Percentiles rank a stretch among this genome's conserved stretches.
Conservation (phyloP, 2,113 vertebrate genomes). For the Abramis brama region DNA sequence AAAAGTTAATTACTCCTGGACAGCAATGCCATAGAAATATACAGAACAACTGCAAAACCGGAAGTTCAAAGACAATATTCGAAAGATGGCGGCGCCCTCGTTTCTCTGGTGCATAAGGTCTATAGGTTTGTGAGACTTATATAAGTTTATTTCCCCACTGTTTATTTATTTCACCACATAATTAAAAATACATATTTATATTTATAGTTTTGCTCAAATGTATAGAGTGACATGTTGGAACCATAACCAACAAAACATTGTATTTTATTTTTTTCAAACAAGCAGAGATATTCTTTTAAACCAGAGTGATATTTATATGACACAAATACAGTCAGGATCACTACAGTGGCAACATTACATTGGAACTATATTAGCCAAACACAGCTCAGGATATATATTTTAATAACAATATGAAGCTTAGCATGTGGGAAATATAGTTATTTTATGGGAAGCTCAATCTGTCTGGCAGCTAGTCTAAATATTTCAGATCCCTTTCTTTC, state of each 20-base stretch:
- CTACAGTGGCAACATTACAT: neutral
- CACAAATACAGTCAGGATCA: neutral
- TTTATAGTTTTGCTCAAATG: neutral
- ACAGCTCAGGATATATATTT: neutral
- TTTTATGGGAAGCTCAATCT: neutral
- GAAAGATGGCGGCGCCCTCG: too few relatives aligned
- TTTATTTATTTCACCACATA: too few relatives aligned
- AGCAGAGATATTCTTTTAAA: neutral
- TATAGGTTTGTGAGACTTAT: too few relatives aligned
- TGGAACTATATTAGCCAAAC: neutral
- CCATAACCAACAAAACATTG: neutral
- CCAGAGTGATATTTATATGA: neutral
- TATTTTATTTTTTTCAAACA: neutral
- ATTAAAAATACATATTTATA: too few relatives aligned
- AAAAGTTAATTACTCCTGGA: too few relatives aligned
- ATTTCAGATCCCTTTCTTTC: neutral
- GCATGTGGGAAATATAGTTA: neutral
- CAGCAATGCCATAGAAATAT: too few relatives aligned
- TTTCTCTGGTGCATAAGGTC: too few relatives aligned
- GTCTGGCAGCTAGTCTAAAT: neutral
- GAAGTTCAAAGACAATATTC: too few relatives aligned
- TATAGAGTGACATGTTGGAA: neutral
- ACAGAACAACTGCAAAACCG: too few relatives aligned
- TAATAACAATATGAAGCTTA: neutral
- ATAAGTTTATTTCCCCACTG: too few relatives aligned